A percentile compares a stretch with the other conserved stretches of the same genome.
Conservation (phyloP, 2,113 vertebrate species). For the Alouatta palliata region DNA sequence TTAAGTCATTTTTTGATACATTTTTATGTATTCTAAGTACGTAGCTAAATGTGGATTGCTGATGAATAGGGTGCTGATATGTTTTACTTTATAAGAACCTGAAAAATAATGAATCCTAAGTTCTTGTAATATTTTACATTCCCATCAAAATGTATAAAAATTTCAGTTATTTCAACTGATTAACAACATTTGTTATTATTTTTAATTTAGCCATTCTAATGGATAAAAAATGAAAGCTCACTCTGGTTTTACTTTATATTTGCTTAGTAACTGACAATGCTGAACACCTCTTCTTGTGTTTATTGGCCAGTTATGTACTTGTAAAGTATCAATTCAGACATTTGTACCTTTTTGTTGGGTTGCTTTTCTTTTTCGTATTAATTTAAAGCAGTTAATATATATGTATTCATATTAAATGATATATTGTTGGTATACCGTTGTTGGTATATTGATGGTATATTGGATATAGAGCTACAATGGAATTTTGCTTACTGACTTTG, state of each 20-base stretch:
- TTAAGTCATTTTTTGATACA: background rate
- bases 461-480: too few relatives aligned
- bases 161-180: background rate
- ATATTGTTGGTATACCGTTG: too few relatives aligned
- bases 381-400: background rate
- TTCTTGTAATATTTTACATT: background rate
- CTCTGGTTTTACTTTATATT: background rate
- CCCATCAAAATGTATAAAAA: background rate
- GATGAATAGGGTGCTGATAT: background rate
- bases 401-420: too few relatives aligned
- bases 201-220: background rate
- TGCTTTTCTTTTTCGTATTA: background rate
- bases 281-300: background rate
- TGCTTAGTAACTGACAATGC: background rate
- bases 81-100: background rate
- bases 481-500: too few relatives aligned
- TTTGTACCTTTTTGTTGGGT: background rate
- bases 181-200: background rate
- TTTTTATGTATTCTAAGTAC: background rate
- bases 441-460: too few relatives aligned
- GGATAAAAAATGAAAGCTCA: background rate
- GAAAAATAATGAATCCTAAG: background rate
- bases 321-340: background rate
- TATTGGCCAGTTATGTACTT: rapidly evolving
- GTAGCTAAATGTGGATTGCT: background rate